Base-by-base conservation (phyloP, 2,797 vertebrate species). In the Hypotaenidia philippensis region DNA sequence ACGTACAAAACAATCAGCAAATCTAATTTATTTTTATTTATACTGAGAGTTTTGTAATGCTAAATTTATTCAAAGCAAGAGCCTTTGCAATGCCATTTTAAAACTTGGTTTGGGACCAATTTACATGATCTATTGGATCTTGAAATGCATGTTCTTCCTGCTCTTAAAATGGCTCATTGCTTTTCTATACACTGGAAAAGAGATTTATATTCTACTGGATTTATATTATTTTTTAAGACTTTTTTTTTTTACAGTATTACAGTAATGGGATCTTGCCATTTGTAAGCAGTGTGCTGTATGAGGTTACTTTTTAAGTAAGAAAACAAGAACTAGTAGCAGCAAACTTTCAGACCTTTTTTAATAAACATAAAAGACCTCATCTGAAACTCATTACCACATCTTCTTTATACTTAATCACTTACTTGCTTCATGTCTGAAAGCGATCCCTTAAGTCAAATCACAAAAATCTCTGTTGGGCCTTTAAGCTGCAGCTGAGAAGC, bases 91-190 rank as follows among this genome's bases (percentile, higher is more conserved):
- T 88, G 79, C 87, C 92, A 97, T 93, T 96, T 91, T 96, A 92
- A 95, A 83, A 95, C 80, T 89, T 96, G 90, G 60, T 97, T 90
- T 83, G 94, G 89, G 97, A 97, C 96, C 95, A 95, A 92, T 97
- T 97, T 96, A 96, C 53, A 93, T 93, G 96, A 96, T 94, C 93
- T 97, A 95, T 97, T 97, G 95, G 86, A 98, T 96, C 95, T 97
- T 45, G 13, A 94, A 95, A 96, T 94, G 56, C 87, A 95, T 96
- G 96, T 97, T 97, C 92, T 96, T 97, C 96, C 98, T 96, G 85
- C 96, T 97, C 87, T 97, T 97, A 96, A 97, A 97, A 96, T 68
- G 94, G 94, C 90, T 96, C 93, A 87, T 95, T 96, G 94, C 66
- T 89, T 96, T 94, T 95, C 84, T 92, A 71, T 72, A 88, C 21